Evolutionary conservation across 2,888 invertebrate genomes (phyloP), one percentile per base, ranked within the genome.

Genomic region (Plagiodera versicolora): DNA sequence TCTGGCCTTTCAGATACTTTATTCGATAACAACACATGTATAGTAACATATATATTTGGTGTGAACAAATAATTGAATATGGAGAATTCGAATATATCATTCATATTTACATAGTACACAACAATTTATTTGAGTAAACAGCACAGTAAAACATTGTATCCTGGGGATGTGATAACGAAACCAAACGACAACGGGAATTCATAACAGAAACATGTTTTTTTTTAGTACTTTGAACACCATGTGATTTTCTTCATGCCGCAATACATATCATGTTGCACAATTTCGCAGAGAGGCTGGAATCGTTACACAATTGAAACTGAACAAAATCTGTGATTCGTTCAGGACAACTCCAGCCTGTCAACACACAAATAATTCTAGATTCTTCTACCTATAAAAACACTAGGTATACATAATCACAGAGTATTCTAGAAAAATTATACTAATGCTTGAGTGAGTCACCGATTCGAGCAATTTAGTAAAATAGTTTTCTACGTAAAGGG

Each of bases 1-100:
- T n/a, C n/a, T 17, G 61, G 61, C 63, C 58, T 65, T 67, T 67
- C 66, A 67, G 61, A 67, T 67, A 66, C 67, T 67, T 76, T 76
- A 77, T 77, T 77, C 74, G 74, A 77, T 80, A 80, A 81, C 80
- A 81, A 80, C 81, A 81, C 80, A 80, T 81, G 79, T 80, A 80
- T 78, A 71, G 75, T 80, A 80, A 81, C 80, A 81, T 80, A 80
- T 76, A 81, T 79, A 79, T 77, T 78, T 78, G 77, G 77, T 78
- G 79, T 78, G 79, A 80, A 80, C 79, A 80, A 80, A 80, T 79
- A 77, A 79, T 77, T 76, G 69, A 70, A 71, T 73, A 72, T 73
- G 76, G 74, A 74, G 75, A 75, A 75, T 76, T 72, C 67, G 72
- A 70, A 71, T 74, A 71, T 69, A 70, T 70, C 64, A 67, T 72